phyloP scores from a whole-genome alignment of 2,113 vertebrate species.

The Dromaius novaehollandiae region DNA sequence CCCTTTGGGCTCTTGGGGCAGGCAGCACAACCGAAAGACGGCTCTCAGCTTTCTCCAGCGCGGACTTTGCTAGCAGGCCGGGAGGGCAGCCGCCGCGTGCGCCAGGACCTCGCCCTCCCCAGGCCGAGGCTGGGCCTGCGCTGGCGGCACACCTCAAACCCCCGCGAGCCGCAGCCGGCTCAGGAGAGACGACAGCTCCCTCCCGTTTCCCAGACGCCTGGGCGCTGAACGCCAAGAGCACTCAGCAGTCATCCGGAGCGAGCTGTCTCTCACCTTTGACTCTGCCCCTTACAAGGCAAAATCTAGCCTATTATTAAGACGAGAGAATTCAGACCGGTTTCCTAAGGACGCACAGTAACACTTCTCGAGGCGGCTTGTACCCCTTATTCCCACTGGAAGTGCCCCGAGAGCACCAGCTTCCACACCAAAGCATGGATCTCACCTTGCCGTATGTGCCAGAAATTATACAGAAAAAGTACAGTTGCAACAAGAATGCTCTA shows the following conservation, averaged over 20 bases:
- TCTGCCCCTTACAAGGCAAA: not conserved
- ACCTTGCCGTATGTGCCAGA: not conserved
- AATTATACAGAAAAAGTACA: not conserved
- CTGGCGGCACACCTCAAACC: accelerated
- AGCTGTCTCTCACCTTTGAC: not conserved
- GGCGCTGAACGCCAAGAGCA: not conserved
- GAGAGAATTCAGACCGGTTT: not conserved
- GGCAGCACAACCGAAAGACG: too few relatives aligned
- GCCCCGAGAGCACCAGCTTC: not conserved
- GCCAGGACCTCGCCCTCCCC: accelerated
- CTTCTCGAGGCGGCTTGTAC: not conserved
- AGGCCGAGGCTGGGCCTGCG: not conserved
- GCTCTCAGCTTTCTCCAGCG: not conserved
- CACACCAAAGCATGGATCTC: not conserved
- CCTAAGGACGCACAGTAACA: not conserved
- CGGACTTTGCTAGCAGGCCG: not conserved
- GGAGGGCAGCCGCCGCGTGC: not conserved
- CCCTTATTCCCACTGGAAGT: not conserved
- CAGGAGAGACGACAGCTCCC: accelerated
- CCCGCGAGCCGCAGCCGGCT: too few relatives aligned
- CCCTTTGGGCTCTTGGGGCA: not conserved
- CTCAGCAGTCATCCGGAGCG: not conserved
- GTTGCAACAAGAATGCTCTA: not conserved
- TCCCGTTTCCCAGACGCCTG: not conserved
- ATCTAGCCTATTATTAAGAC: not conserved